These are phyloP conservation scores for Drosophila orosa DNA, from an alignment of 1,140 invertebrate genomes.

Conservation along the genomic window DNA sequence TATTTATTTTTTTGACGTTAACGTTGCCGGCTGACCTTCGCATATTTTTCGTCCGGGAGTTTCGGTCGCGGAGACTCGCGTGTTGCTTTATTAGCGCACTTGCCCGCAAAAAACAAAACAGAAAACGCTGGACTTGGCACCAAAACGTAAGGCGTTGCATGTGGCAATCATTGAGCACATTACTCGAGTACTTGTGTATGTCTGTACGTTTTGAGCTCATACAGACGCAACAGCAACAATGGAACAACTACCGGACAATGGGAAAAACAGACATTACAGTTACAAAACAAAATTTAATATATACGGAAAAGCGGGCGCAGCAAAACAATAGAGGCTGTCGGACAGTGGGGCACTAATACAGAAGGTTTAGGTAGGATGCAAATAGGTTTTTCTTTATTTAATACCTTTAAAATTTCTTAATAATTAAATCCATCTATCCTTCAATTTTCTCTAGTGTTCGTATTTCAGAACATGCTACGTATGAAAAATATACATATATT, in stretches of 20 bases:
- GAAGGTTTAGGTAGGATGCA: too few relatives aligned
- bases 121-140: slow-evolving; percentile 75
- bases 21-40: slow-evolving; percentile 67
- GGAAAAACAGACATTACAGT: slow-evolving; percentile 73
- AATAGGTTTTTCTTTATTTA: too few relatives aligned
- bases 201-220: slow-evolving; percentile 42
- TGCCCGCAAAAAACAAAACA: slow-evolving; percentile 57
- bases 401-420: too few relatives aligned
- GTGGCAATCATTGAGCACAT: slow-evolving; percentile 73
- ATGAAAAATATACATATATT: too few relatives aligned
- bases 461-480: too few relatives aligned
- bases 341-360: slow-evolving; percentile 15
- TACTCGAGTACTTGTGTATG: slow-evolving; percentile 54
- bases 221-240: slow-evolving; percentile 44
- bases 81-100: slow-evolving; percentile 64
- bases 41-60: slow-evolving; percentile 66
- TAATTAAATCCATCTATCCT: too few relatives aligned
- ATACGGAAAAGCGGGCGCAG: slow-evolving; percentile 40
- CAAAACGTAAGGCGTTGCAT: slow-evolving; percentile 75
- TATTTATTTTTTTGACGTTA: slow-evolving; percentile 1
- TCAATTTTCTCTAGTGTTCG: too few relatives aligned
- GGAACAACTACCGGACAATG: slow-evolving; percentile 44
- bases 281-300: slow-evolving; percentile 75
- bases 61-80: slow-evolving; percentile 40
- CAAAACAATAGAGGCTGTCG: slow-evolving; percentile 19